Conservation (phyloP, 2,797 vertebrate species). For the Semaprochilodus insignis region DNA sequence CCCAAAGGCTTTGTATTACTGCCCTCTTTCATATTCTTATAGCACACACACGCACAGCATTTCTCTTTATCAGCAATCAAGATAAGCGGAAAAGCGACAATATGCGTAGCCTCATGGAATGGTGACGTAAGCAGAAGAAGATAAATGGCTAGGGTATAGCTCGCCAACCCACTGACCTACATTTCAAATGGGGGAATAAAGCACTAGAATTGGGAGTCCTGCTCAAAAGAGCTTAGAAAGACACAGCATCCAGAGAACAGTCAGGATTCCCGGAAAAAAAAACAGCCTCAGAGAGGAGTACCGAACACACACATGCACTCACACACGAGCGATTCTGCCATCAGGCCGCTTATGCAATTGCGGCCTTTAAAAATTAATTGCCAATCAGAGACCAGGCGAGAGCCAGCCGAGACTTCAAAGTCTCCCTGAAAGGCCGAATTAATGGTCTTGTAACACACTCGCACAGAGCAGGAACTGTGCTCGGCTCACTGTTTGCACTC, state of each 20-base stretch:
- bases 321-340: not conserved
- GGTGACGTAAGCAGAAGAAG: slow-evolving; percentile 43
- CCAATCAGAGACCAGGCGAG: slow-evolving; percentile 83
- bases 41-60: slow-evolving; percentile 3
- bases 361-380: slow-evolving; percentile 88
- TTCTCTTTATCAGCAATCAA: slow-evolving; percentile 38
- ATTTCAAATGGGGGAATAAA: slow-evolving; percentile 49
- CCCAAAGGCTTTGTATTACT: slow-evolving; percentile 21
- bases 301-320: not conserved
- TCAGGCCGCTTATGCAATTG: slow-evolving; percentile 68
- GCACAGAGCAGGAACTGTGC: slow-evolving; percentile 28
- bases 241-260: slow-evolving; percentile 58
- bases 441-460: slow-evolving; percentile 57
- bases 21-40: not conserved
- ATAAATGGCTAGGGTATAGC: slow-evolving; percentile 29
- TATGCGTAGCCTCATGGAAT: not conserved
- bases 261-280: not conserved
- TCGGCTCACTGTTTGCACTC: slow-evolving; percentile 19
- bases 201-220: slow-evolving; percentile 54
- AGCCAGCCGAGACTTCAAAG: slow-evolving; percentile 84
- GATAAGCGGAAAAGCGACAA: slow-evolving; percentile 42
- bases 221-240: slow-evolving; percentile 65
- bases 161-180: slow-evolving; percentile 56
- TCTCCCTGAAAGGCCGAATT: slow-evolving; percentile 43
- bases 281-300: not conserved